Evolutionary conservation across 2,113 vertebrate species (phyloP).

Genomic region (Epinephelus lanceolatus): DNA sequence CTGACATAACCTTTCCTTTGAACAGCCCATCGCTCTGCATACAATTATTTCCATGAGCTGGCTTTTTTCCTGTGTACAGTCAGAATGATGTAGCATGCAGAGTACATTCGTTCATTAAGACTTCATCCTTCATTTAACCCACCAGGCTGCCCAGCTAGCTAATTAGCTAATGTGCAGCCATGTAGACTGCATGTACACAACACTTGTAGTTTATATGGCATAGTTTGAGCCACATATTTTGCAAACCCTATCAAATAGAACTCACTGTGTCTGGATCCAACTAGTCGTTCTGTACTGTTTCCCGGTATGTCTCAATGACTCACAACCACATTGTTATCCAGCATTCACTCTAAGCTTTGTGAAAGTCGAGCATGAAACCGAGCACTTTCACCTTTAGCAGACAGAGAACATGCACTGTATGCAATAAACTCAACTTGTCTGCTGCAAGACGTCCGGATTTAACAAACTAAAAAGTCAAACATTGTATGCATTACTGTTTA

Average conservation of each 20-base stretch:
- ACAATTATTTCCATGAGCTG: background rate
- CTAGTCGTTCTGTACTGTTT: background rate
- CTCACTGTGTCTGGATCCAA: background rate
- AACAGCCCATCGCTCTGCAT: background rate
- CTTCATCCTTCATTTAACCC: slow-evolving; percentile 30
- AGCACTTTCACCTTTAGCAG: slow-evolving; percentile 14
- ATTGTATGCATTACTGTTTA: background rate
- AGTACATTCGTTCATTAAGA: slow-evolving; percentile 38
- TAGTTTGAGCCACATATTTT: background rate
- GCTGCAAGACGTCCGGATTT: background rate
- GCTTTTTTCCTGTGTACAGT: background rate
- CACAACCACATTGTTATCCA: slow-evolving; percentile 2
- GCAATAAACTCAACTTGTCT: background rate
- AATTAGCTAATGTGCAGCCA: slow-evolving; percentile 53
- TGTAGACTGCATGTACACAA: slow-evolving; percentile 6
- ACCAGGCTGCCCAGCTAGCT: background rate
- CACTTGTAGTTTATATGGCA: background rate
- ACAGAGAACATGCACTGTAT: background rate
- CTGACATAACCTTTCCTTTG: background rate
- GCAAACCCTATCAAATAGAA: background rate
- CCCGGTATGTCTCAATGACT: background rate
- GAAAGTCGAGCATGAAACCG: background rate
- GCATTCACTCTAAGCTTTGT: background rate
- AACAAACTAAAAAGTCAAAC: slow-evolving; percentile 14
- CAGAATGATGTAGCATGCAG: background rate